Conservation (phyloP, 2,797 vertebrate genomes). For the Apogon talboti region DNA sequence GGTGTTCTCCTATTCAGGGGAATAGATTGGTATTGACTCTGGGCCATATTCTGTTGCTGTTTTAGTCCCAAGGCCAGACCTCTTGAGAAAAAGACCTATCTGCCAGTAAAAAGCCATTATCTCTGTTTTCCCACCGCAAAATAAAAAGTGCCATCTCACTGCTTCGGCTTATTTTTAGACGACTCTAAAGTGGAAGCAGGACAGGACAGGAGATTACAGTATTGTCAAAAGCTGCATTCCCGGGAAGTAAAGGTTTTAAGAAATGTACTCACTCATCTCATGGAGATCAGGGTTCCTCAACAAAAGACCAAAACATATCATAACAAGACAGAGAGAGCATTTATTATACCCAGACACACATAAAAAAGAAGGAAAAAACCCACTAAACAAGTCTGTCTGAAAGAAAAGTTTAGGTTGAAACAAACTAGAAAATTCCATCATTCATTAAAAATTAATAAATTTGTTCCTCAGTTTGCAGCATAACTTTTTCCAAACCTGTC, state of each 20-base stretch:
- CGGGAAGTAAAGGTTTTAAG: background rate
- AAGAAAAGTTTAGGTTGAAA: no score
- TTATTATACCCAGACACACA: no score
- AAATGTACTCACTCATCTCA: background rate
- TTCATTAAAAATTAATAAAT: no score
- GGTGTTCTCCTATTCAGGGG: constrained; percentile 49
- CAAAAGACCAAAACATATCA: no score
- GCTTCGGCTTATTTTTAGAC: constrained; percentile 50
- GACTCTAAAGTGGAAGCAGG: constrained; percentile 22
- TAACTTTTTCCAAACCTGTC: no score
- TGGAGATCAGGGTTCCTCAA: no score
- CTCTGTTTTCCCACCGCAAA: constrained; percentile 23
- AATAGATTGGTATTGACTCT: constrained; percentile 52
- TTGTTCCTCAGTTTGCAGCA: no score
- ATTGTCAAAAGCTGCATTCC: constrained; percentile 2
- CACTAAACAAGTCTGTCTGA: no score
- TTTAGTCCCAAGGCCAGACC: constrained; percentile 56
- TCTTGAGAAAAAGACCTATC: constrained; percentile 44
- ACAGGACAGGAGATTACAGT: constrained; percentile 10
- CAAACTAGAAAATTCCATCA: no score
- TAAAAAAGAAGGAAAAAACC: no score
- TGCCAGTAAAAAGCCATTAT: constrained; percentile 69
- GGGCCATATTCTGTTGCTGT: constrained; percentile 56
- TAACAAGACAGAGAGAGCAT: no score
- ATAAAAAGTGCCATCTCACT: constrained; percentile 45